Evolutionary conservation across 2,797 vertebrate species (phyloP).

Genomic region (Rhabdophis nuchalis): DNA sequence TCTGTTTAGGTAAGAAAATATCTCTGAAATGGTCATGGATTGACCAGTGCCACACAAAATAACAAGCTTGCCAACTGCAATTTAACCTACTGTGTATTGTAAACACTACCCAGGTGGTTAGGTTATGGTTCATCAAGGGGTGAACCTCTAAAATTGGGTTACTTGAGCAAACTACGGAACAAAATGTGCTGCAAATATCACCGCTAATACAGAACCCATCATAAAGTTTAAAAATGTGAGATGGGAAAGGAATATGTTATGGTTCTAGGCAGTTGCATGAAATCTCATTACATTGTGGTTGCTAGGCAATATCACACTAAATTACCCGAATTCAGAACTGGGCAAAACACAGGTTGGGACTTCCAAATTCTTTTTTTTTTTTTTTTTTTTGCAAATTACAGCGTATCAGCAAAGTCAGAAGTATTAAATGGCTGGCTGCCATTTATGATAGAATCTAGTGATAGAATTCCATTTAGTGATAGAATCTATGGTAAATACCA

Average conservation of each 20-base stretch:
- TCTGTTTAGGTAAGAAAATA: not conserved
- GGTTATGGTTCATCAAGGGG: not conserved
- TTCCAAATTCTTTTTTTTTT: too few species aligned
- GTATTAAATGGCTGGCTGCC: not conserved
- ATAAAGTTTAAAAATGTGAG: not conserved
- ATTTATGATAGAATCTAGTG: not conserved
- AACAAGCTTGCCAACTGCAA: not conserved
- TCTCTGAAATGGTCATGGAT: not conserved
- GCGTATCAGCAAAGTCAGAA: not conserved
- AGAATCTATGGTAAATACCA: not conserved
- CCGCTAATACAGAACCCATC: not conserved
- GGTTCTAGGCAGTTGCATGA: not conserved
- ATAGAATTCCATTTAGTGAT: not conserved
- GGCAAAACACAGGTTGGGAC: not conserved
- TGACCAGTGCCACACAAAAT: not conserved
- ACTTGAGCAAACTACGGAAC: not conserved
- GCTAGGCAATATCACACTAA: not conserved
- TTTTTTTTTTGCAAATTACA: not conserved
- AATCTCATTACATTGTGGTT: not conserved
- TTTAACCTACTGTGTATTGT: not conserved
- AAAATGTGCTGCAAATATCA: not conserved
- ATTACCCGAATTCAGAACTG: not conserved
- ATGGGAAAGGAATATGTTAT: not conserved
- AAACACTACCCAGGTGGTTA: not conserved
- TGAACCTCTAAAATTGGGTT: not conserved